A percentile compares a stretch with the other conserved stretches of the same genome.
These are phyloP conservation scores for Bungarus multicinctus DNA, from an alignment of 2,113 vertebrate genomes.

Conservation along the genomic window DNA sequence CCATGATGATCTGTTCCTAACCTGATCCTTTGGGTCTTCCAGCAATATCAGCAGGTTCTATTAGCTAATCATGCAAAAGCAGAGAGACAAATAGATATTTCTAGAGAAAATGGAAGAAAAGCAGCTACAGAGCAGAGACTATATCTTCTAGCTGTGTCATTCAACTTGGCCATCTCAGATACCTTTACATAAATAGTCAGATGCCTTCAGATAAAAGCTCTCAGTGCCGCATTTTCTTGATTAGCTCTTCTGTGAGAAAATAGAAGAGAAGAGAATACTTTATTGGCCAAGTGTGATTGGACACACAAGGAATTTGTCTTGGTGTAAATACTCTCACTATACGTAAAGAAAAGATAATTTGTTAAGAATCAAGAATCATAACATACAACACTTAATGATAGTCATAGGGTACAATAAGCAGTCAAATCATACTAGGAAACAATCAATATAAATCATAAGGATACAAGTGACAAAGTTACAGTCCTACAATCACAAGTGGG, in stretches of 20 bases:
- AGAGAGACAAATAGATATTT: background rate
- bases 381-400: too few species aligned
- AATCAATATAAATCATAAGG: too few species aligned
- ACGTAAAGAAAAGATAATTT: too few species aligned
- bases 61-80: background rate
- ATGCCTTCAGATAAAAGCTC: background rate
- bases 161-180: background rate
- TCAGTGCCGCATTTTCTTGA: background rate
- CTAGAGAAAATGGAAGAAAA: background rate
- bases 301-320: too few species aligned
- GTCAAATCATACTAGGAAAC: too few species aligned
- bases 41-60: background rate
- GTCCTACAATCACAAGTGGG: too few species aligned
- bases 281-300: too few species aligned
- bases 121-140: background rate
- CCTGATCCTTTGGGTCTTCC: background rate
- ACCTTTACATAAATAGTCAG: background rate
- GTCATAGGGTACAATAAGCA: too few species aligned
- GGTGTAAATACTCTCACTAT: too few species aligned
- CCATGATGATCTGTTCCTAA: background rate
- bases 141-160: background rate
- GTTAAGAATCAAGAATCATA: too few species aligned
- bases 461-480: too few species aligned
- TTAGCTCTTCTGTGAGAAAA: background rate
- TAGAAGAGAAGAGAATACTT: too few species aligned